phyloP scores from a whole-genome alignment of 92 coral and sea anemone genomes.

The Blastomussa wellsi region DNA sequence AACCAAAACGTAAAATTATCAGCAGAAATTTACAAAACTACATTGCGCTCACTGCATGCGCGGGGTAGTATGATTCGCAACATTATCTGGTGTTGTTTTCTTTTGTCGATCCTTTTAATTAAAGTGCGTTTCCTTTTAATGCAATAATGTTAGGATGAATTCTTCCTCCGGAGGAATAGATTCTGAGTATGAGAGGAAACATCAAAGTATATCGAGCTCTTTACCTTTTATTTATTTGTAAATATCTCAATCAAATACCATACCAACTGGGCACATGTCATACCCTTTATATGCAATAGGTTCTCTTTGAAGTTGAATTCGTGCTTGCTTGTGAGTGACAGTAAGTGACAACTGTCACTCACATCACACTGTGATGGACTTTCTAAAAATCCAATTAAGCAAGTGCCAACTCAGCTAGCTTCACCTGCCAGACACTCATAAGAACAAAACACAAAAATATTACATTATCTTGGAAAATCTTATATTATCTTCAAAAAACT shows the following conservation, averaged over 20 bases:
- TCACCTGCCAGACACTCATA: slow-evolving; percentile 3
- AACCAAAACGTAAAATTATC: no score
- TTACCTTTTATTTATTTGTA: background rate
- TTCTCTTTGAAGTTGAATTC: background rate
- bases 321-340: no score
- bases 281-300: background rate
- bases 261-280: background rate
- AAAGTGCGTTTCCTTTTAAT: background rate
- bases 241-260: background rate
- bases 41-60: background rate
- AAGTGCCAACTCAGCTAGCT: background rate
- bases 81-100: background rate
- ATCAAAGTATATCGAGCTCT: background rate
- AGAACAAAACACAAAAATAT: slow-evolving; percentile 19
- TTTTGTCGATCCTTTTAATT: background rate
- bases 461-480: background rate
- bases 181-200: background rate
- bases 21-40: no score
- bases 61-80: background rate
- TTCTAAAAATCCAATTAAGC: background rate
- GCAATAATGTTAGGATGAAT: background rate
- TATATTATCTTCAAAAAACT: background rate
- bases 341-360: background rate
- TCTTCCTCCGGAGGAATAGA: background rate
- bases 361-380: background rate